These are phyloP conservation scores for Platysteira castanea DNA, from an alignment of 2,113 vertebrate genomes.

Conservation along the genomic window DNA sequence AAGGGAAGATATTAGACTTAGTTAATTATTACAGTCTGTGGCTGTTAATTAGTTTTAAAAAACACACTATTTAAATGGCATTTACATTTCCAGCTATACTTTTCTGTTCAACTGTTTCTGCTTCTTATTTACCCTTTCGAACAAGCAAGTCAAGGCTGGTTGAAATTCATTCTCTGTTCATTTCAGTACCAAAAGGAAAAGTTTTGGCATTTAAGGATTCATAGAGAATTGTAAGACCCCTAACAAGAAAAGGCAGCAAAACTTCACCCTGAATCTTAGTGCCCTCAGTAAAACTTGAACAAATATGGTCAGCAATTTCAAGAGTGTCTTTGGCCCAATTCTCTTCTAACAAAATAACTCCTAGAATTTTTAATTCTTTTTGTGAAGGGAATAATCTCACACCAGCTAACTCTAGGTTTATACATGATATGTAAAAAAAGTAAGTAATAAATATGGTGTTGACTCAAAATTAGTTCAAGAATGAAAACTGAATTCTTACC, in stretches of 20 bases:
- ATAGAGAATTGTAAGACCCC: background rate
- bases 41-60: background rate
- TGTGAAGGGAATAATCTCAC: background rate
- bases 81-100: background rate
- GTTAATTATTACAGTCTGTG: background rate
- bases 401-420: background rate
- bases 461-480: background rate
- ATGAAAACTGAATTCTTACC: background rate
- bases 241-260: background rate
- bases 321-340: background rate
- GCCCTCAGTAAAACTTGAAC: background rate
- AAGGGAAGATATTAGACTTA: background rate
- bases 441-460: background rate
- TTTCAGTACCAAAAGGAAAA: background rate
- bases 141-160: background rate
- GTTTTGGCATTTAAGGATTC: background rate
- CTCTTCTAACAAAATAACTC: background rate
- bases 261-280: background rate
- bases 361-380: background rate
- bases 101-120: background rate
- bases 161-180: background rate
- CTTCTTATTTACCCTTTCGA: background rate
- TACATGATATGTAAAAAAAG: rapidly evolving
- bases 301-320: background rate
- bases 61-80: background rate